phyloP scores from a whole-genome alignment of 2,113 vertebrate genomes.

The Rhinichthys klamathensis region DNA sequence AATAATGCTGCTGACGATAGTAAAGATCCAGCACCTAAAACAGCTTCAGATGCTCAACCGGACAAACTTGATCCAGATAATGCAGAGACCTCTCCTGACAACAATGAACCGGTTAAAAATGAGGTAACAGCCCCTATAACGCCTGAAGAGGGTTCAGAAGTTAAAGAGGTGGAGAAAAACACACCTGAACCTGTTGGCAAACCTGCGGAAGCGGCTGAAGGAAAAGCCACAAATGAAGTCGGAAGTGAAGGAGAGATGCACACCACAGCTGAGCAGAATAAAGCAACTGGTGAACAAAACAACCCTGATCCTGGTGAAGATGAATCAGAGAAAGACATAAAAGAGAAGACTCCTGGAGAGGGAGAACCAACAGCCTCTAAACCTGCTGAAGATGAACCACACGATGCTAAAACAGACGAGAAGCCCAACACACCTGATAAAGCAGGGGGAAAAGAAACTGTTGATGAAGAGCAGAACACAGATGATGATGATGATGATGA shows the following conservation, averaged over 20 bases:
- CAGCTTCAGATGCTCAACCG: too few relatives aligned
- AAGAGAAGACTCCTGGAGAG: neutral
- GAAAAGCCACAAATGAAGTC: neutral
- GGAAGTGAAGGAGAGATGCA: neutral
- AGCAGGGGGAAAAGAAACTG: neutral
- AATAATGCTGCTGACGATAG: too few relatives aligned
- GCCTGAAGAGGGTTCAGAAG: neutral
- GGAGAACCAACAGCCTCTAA: neutral
- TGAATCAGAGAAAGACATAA: neutral
- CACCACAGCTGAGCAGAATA: rapidly evolving
- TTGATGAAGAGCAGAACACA: neutral
- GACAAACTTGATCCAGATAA: too few relatives aligned
- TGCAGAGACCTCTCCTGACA: neutral
- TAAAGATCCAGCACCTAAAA: too few relatives aligned
- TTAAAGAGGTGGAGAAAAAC: neutral
- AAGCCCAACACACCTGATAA: too few relatives aligned
- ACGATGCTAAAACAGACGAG: too few relatives aligned
- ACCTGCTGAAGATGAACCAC: neutral
- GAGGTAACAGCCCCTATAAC: neutral
- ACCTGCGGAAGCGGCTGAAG: neutral
- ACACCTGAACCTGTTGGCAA: neutral
- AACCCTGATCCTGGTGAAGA: neutral
- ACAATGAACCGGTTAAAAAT: rapidly evolving
- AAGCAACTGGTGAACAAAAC: neutral
- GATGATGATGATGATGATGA: neutral